phyloP scores from a whole-genome alignment of 1,140 invertebrate species.

The Riptortus pedestris region DNA sequence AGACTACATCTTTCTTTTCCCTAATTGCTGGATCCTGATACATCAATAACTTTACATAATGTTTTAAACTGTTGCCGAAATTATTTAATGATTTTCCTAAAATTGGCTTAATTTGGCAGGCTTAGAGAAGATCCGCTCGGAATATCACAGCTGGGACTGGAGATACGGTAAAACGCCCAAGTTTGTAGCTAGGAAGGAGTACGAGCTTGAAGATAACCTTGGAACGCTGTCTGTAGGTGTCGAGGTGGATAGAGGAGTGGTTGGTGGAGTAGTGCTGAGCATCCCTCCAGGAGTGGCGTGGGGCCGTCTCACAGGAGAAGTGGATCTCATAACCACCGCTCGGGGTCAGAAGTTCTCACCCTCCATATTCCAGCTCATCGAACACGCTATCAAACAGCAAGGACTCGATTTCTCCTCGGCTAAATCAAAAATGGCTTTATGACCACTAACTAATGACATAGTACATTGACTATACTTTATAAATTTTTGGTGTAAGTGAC shows the following conservation, averaged over 20 bases:
- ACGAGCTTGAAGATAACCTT: slow-evolving; percentile 5
- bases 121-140: slow-evolving; percentile 49
- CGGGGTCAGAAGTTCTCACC: background rate
- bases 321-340: slow-evolving; percentile 10
- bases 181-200: slow-evolving; percentile 50
- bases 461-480: too few species aligned
- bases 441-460: too few species aligned
- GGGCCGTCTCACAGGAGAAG: slow-evolving; percentile 10
- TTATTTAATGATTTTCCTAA: too few species aligned
- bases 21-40: too few species aligned
- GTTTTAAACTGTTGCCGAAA: too few species aligned
- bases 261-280: slow-evolving; percentile 31
- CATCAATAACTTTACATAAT: too few species aligned
- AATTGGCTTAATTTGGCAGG: slow-evolving; percentile 46
- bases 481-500: too few species aligned
- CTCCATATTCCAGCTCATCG: background rate
- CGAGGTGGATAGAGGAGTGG: slow-evolving; percentile 31
- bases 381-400: slow-evolving; percentile 6
- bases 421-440: background rate
- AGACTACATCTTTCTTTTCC: too few species aligned
- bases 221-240: slow-evolving; percentile 26
- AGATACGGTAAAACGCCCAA: slow-evolving; percentile 76
- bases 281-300: slow-evolving; percentile 29
- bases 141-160: slow-evolving; percentile 76
- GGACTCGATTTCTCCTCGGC: background rate